Evolutionary conservation across 2,888 invertebrate genomes (phyloP).

Genomic region (Sarcophaga carnaria): DNA sequence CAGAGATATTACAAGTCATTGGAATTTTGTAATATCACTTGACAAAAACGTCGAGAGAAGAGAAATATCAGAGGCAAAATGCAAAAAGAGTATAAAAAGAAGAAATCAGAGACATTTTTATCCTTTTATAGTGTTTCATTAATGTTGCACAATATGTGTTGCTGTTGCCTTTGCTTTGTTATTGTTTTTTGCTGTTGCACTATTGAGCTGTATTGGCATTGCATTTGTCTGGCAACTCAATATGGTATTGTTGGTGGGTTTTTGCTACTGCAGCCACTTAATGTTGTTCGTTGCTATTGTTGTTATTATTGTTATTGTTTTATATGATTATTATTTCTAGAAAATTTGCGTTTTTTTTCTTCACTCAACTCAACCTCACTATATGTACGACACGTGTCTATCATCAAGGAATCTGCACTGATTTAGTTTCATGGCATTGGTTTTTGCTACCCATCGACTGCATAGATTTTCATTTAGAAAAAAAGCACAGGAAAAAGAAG

Average conservation of each 20-base stretch:
- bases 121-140: conserved; percentile 68
- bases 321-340: conserved; percentile 55
- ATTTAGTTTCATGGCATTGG: conserved; percentile 35
- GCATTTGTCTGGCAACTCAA: conserved; percentile 46
- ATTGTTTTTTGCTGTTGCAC: neutral
- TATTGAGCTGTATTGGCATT: neutral
- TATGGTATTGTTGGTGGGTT: conserved; percentile 55
- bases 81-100: conserved; percentile 3
- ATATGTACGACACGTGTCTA: conserved; percentile 65
- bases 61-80: neutral
- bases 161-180: neutral
- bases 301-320: conserved; percentile 11
- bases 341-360: conserved; percentile 64
- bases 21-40: conserved; percentile 70
- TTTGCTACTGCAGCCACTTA: neutral
- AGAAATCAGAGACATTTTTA: conserved; percentile 47
- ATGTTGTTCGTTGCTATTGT: too few relatives aligned
- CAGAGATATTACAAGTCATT: conserved; percentile 48
- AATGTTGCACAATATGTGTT: conserved; percentile 55
- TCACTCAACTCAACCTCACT: neutral
- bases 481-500: too few relatives aligned
- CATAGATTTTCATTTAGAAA: too few relatives aligned
- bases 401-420: conserved; percentile 55
- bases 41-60: conserved; percentile 39
- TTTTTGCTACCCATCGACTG: neutral